A percentile compares a stretch with the other conserved stretches of the same genome.
Evolutionary conservation across 2,113 vertebrate species (phyloP).

Genomic region (Peromyscus leucopus): DNA sequence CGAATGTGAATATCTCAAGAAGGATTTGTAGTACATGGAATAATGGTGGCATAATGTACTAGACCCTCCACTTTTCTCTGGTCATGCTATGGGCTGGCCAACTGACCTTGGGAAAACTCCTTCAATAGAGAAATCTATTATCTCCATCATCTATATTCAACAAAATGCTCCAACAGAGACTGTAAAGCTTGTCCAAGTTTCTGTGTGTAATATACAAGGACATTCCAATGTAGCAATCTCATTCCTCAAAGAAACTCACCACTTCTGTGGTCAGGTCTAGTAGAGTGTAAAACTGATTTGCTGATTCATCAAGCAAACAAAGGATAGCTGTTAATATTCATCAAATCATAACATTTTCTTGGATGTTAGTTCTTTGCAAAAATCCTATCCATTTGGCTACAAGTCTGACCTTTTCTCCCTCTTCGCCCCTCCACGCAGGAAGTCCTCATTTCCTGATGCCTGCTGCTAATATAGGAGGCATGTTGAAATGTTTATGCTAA

Average conservation of each 20-base stretch:
- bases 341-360: slow-evolving; percentile 66
- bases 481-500: slow-evolving; percentile 86
- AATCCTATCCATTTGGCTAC: slow-evolving; percentile 65
- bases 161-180: not conserved
- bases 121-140: not conserved
- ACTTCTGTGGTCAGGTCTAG: not conserved
- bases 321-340: slow-evolving; percentile 8
- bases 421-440: slow-evolving; percentile 49
- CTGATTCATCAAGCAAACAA: slow-evolving; percentile 12
- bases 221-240: not conserved
- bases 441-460: slow-evolving; percentile 75
- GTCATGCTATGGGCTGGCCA: not conserved
- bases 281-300: slow-evolving; percentile 18
- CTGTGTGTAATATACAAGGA: not conserved
- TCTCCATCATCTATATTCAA: not conserved
- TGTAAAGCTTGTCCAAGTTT: not conserved
- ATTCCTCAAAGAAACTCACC: not conserved
- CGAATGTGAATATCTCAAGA: not conserved
- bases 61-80: not conserved
- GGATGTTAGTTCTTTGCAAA: slow-evolving; percentile 62
- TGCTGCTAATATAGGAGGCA: slow-evolving; percentile 78
- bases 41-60: not conserved
- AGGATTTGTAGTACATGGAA: not conserved
- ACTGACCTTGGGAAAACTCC: not conserved
- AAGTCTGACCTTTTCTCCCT: slow-evolving; percentile 75